A percentile compares a stretch with the other conserved stretches of the same genome.
Evolutionary conservation across 2,113 vertebrate species (phyloP).

Genomic region (Athene noctua): DNA sequence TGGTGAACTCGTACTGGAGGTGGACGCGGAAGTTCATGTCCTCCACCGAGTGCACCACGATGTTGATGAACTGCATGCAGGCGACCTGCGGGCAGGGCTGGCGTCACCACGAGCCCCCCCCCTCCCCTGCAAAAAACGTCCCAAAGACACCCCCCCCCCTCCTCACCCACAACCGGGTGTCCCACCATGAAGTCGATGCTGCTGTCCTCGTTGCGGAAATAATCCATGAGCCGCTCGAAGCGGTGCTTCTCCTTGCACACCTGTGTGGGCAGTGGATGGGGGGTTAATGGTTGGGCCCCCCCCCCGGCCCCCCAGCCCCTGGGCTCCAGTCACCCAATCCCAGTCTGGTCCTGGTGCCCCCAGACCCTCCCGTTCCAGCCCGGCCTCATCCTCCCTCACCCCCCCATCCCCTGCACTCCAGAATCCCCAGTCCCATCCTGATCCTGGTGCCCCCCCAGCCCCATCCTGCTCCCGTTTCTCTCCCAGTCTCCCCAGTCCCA

Average conservation of each 20-base stretch:
- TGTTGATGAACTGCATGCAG: slow-evolving; percentile 99
- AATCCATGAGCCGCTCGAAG: slow-evolving; percentile 97
- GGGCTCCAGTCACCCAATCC: neutral
- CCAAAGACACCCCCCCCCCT: neutral
- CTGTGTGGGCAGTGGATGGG: slow-evolving; percentile 30
- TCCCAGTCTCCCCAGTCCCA: too few relatives aligned
- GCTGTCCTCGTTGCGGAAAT: slow-evolving; percentile 93
- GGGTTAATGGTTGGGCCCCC: neutral
- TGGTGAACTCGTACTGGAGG: slow-evolving; percentile 95
- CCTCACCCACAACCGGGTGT: accelerated
- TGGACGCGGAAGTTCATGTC: slow-evolving; percentile 99
- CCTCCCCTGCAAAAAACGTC: neutral
- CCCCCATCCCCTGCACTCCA: neutral
- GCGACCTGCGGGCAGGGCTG: slow-evolving; percentile 81
- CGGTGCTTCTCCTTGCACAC: slow-evolving; percentile 95
- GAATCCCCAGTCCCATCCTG: too few relatives aligned
- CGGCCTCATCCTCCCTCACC: neutral
- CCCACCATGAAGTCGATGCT: slow-evolving; percentile 98
- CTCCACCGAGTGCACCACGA: slow-evolving; percentile 96
- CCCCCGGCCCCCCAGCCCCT: neutral
- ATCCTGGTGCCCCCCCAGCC: too few relatives aligned
- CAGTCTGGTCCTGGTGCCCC: neutral
- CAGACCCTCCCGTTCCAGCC: neutral
- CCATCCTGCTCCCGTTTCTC: too few relatives aligned
- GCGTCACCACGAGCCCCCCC: neutral